A percentile compares a stretch with the other conserved stretches of the same genome.
Evolutionary conservation across 2,113 vertebrate genomes (phyloP).

Genomic region (Pseudorectes ferrugineus): DNA sequence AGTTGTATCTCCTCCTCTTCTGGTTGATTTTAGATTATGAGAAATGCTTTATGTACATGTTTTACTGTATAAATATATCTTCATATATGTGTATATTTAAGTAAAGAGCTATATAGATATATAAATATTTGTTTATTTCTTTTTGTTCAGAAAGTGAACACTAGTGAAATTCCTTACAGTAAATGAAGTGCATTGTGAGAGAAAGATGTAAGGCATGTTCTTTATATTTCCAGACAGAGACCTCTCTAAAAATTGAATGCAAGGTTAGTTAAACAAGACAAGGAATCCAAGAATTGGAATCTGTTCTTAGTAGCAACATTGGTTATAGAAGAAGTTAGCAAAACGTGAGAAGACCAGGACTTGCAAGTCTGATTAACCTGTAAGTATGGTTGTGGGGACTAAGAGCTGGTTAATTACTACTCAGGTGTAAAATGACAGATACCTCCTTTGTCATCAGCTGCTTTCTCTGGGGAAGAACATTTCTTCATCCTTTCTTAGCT

Average conservation of each 20-base stretch:
- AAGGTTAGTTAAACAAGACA: neutral
- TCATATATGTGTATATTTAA: neutral
- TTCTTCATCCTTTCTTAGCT: neutral
- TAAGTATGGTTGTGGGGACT: neutral
- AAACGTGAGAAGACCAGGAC: neutral
- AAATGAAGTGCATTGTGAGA: neutral
- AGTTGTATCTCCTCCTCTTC: neutral
- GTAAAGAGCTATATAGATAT: neutral
- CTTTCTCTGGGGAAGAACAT: neutral
- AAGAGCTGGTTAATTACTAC: neutral
- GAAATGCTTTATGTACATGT: neutral
- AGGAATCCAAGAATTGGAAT: neutral
- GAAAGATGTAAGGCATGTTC: neutral
- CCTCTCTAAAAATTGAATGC: neutral
- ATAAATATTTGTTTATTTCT: neutral
- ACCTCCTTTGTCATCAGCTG: neutral
- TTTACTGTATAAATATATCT: neutral
- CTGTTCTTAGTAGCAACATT: neutral
- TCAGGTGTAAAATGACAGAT: neutral
- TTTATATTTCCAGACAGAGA: neutral
- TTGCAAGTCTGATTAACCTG: neutral
- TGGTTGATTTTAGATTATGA: neutral
- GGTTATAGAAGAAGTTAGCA: neutral
- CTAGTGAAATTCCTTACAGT: slow-evolving; percentile 6
- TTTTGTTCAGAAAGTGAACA: neutral